Percentiles rank a stretch among this genome's conserved stretches.
These are phyloP conservation scores for Mystacides longicornis DNA, from an alignment of 2,888 invertebrate species.

Conservation along the genomic window DNA sequence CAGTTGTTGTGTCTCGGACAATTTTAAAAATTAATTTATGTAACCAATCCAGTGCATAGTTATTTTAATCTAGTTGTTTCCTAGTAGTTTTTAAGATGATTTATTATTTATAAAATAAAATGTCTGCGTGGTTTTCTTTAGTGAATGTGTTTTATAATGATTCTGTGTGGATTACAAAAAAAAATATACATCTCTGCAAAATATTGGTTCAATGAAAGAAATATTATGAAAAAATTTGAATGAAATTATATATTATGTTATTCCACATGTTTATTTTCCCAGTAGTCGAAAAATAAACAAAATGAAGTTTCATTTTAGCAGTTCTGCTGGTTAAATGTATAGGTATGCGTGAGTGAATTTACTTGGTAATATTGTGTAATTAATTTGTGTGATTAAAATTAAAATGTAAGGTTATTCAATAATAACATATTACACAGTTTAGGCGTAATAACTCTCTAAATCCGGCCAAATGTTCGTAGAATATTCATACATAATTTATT, in stretches of 20 bases:
- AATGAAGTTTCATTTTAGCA: too few species aligned
- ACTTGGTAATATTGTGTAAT: background rate
- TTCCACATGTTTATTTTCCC: too few species aligned
- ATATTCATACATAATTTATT: slow-evolving; percentile 7
- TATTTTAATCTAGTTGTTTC: background rate
- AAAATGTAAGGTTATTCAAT: background rate
- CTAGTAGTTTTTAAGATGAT: background rate
- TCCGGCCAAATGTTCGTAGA: slow-evolving; percentile 25
- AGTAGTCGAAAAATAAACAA: too few species aligned
- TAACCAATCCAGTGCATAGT: background rate
- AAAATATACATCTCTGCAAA: too few species aligned
- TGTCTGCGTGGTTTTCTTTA: slow-evolving; percentile 11
- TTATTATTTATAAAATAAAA: background rate
- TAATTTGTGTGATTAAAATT: background rate
- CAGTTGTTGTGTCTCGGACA: too few species aligned
- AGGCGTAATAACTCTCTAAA: slow-evolving; percentile 23
- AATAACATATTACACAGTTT: slow-evolving; percentile 6
- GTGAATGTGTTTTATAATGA: slow-evolving; percentile 12
- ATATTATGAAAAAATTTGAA: too few species aligned
- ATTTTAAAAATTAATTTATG: too few species aligned
- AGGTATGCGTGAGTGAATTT: too few species aligned
- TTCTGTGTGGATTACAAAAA: too few species aligned
- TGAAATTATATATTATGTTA: too few species aligned
- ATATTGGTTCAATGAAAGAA: too few species aligned
- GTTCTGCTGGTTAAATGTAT: too few species aligned